phyloP scores from a whole-genome alignment of 2,113 vertebrate species.

The Zapornia atra region DNA sequence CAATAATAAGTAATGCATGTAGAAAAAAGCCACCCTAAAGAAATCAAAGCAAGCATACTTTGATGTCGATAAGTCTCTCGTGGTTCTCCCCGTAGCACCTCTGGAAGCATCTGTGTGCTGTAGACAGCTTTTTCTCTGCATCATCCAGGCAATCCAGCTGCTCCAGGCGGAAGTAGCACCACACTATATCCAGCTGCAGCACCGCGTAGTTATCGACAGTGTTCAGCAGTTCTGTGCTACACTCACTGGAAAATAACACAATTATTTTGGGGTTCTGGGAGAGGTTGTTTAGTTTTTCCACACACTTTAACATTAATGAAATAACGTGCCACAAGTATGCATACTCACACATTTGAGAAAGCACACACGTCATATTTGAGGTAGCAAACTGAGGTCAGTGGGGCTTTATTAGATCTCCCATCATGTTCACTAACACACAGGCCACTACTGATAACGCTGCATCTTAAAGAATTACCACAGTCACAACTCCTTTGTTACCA shows the following conservation, averaged over 20 bases:
- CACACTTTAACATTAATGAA: neutral
- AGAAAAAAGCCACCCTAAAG: neutral
- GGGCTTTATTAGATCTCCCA: neutral
- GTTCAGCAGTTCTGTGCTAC: slow-evolving; percentile 81
- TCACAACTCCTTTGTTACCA: neutral
- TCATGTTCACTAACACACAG: neutral
- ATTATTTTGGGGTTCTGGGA: neutral
- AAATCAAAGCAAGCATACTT: slow-evolving; percentile 75
- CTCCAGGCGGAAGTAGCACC: slow-evolving; percentile 89
- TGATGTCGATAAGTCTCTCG: slow-evolving; percentile 88
- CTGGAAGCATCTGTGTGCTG: slow-evolving; percentile 87
- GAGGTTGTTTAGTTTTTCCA: neutral
- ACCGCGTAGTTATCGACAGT: slow-evolving; percentile 93
- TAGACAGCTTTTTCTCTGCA: slow-evolving; percentile 80
- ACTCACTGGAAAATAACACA: slow-evolving; percentile 76
- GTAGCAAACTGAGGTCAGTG: neutral
- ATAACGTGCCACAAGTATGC: neutral
- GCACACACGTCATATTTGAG: fast-evolving
- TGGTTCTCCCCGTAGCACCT: slow-evolving; percentile 89
- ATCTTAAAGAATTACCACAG: neutral
- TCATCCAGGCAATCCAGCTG: slow-evolving; percentile 89
- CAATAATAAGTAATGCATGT: neutral
- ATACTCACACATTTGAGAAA: neutral
- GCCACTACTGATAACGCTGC: neutral
- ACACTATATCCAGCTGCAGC: slow-evolving; percentile 95